A percentile compares a stretch with the other conserved stretches of the same genome.
These are phyloP conservation scores for Caenorhabditis sp. DNA, from an alignment of 2,888 invertebrate genomes.

Conservation along the genomic window DNA sequence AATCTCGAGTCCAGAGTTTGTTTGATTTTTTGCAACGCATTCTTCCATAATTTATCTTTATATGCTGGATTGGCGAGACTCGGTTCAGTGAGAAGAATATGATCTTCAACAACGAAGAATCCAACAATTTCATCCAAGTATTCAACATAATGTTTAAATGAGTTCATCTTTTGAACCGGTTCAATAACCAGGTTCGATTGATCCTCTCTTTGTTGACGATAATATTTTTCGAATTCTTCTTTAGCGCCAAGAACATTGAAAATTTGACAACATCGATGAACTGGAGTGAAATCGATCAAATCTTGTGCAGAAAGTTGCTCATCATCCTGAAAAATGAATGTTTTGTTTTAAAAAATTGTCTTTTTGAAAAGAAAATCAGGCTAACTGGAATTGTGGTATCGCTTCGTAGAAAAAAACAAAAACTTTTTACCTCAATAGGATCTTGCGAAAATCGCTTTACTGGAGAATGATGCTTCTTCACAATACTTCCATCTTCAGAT, in stretches of 20 bases:
- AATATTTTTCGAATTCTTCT: constrained; percentile 83
- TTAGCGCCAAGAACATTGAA: constrained; percentile 78
- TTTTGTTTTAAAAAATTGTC: too few species aligned
- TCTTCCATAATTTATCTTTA: constrained; percentile 92
- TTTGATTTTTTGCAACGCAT: constrained; percentile 76
- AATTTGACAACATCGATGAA: constrained; percentile 90
- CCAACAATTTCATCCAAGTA: constrained; percentile 70
- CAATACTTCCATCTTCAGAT: constrained; percentile 51
- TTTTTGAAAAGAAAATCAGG: too few species aligned
- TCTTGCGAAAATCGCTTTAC: constrained; percentile 15
- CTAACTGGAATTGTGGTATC: too few species aligned
- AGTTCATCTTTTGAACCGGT: constrained; percentile 79
- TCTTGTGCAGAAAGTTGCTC: constrained; percentile 89
- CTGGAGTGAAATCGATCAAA: constrained; percentile 94
- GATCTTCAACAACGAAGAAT: constrained; percentile 98
- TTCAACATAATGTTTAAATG: constrained; percentile 58
- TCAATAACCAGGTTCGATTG: constrained; percentile 91
- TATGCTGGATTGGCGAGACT: constrained; percentile 77
- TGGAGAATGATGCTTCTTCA: constrained; percentile 44
- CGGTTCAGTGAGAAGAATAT: constrained; percentile 83
- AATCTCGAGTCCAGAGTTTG: constrained; percentile 67
- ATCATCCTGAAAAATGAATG: too few species aligned
- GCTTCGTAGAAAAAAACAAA: too few species aligned
- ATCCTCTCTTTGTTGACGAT: constrained; percentile 87
- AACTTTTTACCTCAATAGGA: too few species aligned